Evolutionary conservation across 2,888 invertebrate genomes (phyloP), one percentile per base, ranked within the genome.

Genomic region (Myopa tessellatipennis): DNA sequence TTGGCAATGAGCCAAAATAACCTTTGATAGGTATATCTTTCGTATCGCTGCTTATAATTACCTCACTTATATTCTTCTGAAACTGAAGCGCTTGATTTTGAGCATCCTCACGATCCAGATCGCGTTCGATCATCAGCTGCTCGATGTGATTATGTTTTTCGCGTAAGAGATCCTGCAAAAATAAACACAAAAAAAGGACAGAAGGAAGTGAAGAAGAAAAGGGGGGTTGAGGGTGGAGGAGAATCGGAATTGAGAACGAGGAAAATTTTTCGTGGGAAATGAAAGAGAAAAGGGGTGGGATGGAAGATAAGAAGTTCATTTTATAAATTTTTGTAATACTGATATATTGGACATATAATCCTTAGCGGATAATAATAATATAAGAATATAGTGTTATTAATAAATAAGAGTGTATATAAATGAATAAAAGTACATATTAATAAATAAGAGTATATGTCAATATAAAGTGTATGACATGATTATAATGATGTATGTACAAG

Each of bases 61-160:
- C 89, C 88, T 90, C 89, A 80, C 83, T 86, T 79, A 89, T 88
- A 80, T 85, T 88, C 84, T 88, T 89, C 82, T 89, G 89, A 81
- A 86, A 86, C 77, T 87, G 86, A 79, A 88, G 81, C 38, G 87
- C 86, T 83, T 97, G 40, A 93, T 95, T 94, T 16, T 95, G 96
- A 40, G 97, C 92, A 88, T 98, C 96, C 50, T 95, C 93, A 83
- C 97, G 91, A 87, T 98, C 98, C 83, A 98, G 87, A 85, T 98
- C 98, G 74, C 97, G 90, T 88, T 99, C 98, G 80, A 94, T 94
- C 88, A 98, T 92, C 83, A 99, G 91, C 85, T 96, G 94, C 86
- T 98, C 97, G 85, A 99, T 94, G 87, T 98, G 98, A 82, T 95
- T 94, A 86, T 98, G 96, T 88, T 98, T 98, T 90, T 98, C 98